A percentile compares a stretch with the other conserved stretches of the same genome.
phyloP scores from a whole-genome alignment of 2,113 vertebrate species.

The Choloepus hoffmanni region DNA sequence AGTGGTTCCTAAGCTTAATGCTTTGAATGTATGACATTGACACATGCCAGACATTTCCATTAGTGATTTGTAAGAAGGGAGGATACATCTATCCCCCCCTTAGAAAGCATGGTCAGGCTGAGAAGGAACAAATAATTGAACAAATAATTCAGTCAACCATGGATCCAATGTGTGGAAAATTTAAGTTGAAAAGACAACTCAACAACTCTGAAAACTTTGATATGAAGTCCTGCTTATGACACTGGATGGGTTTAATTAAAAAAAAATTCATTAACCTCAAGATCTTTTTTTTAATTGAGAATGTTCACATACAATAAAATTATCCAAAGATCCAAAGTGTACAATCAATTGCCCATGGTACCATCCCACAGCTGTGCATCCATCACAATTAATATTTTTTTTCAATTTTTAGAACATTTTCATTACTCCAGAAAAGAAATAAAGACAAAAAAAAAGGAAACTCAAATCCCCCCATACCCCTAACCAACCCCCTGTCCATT shows the following conservation, averaged over 20 bases:
- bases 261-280: not conserved
- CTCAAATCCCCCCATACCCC: no score
- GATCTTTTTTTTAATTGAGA: not conserved
- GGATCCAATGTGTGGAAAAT: not conserved
- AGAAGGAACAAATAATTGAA: not conserved
- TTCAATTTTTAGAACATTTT: no score
- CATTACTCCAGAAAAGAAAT: no score
- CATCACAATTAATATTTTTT: no score
- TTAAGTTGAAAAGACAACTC: not conserved
- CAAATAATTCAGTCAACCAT: not conserved
- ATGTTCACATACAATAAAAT: no score
- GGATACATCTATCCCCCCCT: fast-evolving
- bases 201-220: not conserved
- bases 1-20: not conserved
- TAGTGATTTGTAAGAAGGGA: not conserved
- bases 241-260: not conserved
- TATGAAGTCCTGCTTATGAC: not conserved
- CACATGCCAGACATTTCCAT: not conserved
- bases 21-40: not conserved
- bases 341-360: no score
- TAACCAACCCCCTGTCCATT: no score
- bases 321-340: no score
- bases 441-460: no score
- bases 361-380: no score
- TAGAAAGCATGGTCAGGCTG: not conserved